Conservation (phyloP, 2,113 vertebrate species). For the Colistium nudipinnis region DNA sequence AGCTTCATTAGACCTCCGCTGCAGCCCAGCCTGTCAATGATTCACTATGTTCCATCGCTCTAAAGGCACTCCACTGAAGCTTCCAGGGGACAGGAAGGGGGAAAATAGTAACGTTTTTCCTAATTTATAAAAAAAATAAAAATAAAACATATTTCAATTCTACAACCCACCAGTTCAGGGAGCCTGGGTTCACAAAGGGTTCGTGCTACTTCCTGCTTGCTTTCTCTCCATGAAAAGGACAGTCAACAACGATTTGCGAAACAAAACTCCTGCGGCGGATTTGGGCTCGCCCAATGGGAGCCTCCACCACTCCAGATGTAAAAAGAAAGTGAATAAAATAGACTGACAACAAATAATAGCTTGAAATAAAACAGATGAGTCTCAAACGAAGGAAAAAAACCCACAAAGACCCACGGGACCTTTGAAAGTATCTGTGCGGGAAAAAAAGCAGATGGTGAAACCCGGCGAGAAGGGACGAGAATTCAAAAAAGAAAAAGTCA, state of each 20-base stretch:
- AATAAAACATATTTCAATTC: constrained; percentile 21
- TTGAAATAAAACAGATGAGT: no score
- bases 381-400: no score
- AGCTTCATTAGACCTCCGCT: constrained; percentile 50
- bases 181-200: background rate
- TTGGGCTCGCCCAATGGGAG: background rate
- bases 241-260: background rate
- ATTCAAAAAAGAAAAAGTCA: constrained; percentile 41
- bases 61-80: constrained; percentile 30
- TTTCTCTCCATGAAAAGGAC: background rate
- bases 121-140: constrained; percentile 23
- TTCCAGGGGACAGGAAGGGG: constrained; percentile 35
- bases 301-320: no score
- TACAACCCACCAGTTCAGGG: background rate
- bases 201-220: background rate
- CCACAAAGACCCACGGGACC: no score
- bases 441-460: constrained; percentile 44
- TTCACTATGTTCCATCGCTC: constrained; percentile 28
- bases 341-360: background rate
- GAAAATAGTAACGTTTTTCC: constrained; percentile 24
- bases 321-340: background rate
- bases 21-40: constrained; percentile 33
- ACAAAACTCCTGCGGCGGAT: background rate
- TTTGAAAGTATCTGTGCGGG: no score
- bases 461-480: constrained; percentile 31